phyloP scores from a whole-genome alignment of 2,113 vertebrate species.

The Burhinus bistriatus region DNA sequence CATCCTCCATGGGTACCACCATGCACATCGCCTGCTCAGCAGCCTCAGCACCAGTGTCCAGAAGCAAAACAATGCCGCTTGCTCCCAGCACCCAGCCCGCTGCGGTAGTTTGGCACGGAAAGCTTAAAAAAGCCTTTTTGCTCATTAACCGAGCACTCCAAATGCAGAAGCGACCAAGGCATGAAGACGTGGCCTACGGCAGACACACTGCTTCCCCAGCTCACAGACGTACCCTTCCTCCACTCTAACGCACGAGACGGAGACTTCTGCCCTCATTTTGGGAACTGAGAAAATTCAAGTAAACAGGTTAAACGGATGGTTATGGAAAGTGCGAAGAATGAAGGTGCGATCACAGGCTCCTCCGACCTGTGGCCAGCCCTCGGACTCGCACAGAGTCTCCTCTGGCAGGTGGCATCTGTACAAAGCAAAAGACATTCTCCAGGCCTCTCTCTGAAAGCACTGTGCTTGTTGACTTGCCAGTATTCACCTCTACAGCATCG shows the following conservation, averaged over 20 bases:
- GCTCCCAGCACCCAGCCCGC: accelerated
- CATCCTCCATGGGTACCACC: not conserved
- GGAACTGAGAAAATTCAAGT: not conserved
- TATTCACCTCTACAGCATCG: not conserved
- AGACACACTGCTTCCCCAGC: not conserved
- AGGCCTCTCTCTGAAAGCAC: not conserved
- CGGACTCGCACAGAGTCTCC: not conserved
- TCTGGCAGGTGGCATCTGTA: not conserved
- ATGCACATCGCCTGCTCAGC: not conserved
- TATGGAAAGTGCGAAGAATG: not conserved
- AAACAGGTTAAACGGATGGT: not conserved
- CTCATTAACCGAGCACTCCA: not conserved
- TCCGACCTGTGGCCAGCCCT: accelerated
- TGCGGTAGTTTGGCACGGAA: not conserved
- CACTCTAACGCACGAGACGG: accelerated
- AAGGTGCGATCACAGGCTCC: not conserved
- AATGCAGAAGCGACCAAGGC: not conserved
- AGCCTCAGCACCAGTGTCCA: not conserved
- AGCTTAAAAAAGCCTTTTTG: not conserved
- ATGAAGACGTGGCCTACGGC: not conserved
- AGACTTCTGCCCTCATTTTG: not conserved
- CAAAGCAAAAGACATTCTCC: not conserved
- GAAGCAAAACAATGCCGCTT: accelerated
- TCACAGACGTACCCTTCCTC: not conserved
- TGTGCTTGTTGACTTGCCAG: not conserved